phyloP scores from a whole-genome alignment of 2,888 invertebrate species.

The Cyclophora punctaria region DNA sequence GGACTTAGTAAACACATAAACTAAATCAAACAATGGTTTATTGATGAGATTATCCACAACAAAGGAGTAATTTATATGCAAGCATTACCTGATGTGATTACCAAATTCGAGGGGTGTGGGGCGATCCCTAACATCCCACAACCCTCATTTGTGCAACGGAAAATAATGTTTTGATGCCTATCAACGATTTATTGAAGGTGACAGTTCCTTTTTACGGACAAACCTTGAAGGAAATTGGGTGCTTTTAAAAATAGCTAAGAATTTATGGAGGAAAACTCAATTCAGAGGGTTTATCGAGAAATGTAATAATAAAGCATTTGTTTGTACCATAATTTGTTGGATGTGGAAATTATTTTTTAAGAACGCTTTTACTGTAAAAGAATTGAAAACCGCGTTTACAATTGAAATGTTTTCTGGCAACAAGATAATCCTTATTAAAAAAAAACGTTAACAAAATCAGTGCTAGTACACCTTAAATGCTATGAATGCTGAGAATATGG shows the following conservation, averaged over 20 bases:
- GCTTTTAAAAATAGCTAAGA: conserved; percentile 21
- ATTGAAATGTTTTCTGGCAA: too few relatives aligned
- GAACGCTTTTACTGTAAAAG: too few relatives aligned
- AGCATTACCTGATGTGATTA: conserved; percentile 65
- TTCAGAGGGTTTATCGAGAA: conserved; percentile 6
- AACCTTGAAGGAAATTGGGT: conserved; percentile 31
- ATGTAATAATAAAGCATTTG: conserved; percentile 1
- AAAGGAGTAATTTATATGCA: conserved; percentile 70
- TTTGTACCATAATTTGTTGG: background rate
- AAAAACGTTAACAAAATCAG: too few relatives aligned
- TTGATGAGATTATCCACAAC: conserved; percentile 50
- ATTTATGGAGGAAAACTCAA: conserved; percentile 3
- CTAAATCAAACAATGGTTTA: conserved; percentile 41
- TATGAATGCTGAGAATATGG: too few relatives aligned
- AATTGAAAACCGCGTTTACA: too few relatives aligned
- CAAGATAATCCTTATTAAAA: too few relatives aligned
- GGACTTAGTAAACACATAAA: conserved; percentile 20
- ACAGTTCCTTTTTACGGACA: conserved; percentile 34
- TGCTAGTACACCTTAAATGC: too few relatives aligned
- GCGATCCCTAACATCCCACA: conserved; percentile 25
- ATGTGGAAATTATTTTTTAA: too few relatives aligned
- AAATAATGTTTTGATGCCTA: conserved; percentile 49
- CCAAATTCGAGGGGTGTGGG: conserved; percentile 46
- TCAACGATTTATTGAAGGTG: conserved; percentile 48
- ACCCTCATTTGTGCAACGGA: conserved; percentile 42